These are phyloP conservation scores for Progne subis DNA, from an alignment of 2,113 vertebrate species.

Conservation along the genomic window DNA sequence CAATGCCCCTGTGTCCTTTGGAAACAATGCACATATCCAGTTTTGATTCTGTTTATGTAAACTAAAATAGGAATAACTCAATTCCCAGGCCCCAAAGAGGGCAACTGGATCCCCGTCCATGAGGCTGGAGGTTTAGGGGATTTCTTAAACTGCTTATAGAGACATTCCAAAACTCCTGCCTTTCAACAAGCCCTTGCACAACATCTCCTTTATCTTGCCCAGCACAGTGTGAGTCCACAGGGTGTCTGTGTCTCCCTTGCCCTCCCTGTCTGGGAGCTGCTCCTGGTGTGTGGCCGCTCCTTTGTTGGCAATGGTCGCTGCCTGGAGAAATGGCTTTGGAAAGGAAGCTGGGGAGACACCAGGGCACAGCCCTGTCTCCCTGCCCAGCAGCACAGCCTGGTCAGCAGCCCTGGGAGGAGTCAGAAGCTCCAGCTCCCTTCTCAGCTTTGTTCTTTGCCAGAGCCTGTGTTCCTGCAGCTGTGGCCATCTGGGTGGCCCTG, in stretches of 20 bases:
- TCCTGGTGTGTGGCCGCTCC: not conserved
- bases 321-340: not conserved
- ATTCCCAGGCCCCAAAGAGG: not conserved
- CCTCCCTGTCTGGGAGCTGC: not conserved
- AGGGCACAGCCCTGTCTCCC: not conserved
- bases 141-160: not conserved
- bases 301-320: fast-evolving
- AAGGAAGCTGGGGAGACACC: not conserved
- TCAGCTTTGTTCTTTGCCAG: not conserved
- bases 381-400: not conserved
- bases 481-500: constrained; percentile 26
- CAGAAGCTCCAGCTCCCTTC: not conserved
- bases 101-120: fast-evolving
- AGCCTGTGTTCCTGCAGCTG: not conserved
- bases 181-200: not conserved
- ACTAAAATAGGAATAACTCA: not conserved
- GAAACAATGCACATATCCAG: not conserved
- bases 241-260: not conserved
- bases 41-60: not conserved
- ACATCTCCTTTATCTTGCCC: not conserved
- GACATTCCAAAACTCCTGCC: not conserved
- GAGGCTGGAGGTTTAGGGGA: not conserved
- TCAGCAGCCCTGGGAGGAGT: not conserved
- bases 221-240: not conserved
- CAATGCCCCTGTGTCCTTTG: not conserved